phyloP scores from a whole-genome alignment of 2,888 invertebrate genomes.

The Willowsia nigromaculata region DNA sequence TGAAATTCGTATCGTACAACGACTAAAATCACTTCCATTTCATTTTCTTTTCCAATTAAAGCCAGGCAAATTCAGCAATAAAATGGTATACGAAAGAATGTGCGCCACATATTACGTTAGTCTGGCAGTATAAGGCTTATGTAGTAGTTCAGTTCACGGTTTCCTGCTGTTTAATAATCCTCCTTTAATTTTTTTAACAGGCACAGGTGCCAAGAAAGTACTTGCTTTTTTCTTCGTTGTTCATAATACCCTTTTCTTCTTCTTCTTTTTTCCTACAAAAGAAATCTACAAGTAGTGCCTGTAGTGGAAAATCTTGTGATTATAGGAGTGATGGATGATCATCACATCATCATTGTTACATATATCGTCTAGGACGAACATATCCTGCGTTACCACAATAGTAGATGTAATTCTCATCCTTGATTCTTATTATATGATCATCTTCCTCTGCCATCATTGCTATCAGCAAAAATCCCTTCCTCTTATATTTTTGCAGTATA shows the following conservation, averaged over 20 bases:
- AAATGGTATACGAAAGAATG: neutral
- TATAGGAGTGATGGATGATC: neutral
- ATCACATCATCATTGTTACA: neutral
- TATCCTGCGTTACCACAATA: too few species aligned
- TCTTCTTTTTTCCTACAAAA: neutral
- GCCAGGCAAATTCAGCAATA: neutral
- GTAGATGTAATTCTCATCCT: too few species aligned
- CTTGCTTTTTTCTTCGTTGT: neutral
- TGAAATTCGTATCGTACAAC: neutral
- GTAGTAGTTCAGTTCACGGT: neutral
- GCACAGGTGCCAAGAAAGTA: slow-evolving; percentile 52
- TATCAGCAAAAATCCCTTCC: neutral
- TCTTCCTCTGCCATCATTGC: neutral
- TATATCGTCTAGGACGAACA: neutral
- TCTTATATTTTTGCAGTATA: neutral
- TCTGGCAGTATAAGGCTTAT: neutral
- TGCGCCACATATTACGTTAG: neutral
- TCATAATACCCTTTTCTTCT: neutral
- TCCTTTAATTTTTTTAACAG: slow-evolving; percentile 31
- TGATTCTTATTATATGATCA: neutral
- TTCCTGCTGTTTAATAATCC: slow-evolving; percentile 33
- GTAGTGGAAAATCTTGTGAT: neutral
- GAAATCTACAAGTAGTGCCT: neutral
- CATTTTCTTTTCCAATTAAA: neutral
- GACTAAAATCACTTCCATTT: neutral